Conservation (phyloP, 1,140 invertebrate species). For the Chironomus striatipennis region DNA sequence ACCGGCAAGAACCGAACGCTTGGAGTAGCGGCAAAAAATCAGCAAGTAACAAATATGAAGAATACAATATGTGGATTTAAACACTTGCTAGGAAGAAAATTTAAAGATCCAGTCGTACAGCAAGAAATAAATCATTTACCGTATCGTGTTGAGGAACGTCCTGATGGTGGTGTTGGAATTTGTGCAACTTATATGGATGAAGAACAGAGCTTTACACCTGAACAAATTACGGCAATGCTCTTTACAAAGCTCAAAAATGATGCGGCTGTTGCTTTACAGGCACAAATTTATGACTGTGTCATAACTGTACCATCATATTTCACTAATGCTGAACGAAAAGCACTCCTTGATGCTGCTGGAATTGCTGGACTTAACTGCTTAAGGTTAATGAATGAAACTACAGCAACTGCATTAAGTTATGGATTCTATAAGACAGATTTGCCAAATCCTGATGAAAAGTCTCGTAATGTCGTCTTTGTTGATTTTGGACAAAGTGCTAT, state of each 20-base stretch:
- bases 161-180: conserved; percentile 68
- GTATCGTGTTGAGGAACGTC: conserved; percentile 59
- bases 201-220: conserved; percentile 78
- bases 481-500: conserved; percentile 83
- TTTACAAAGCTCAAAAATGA: conserved; percentile 94
- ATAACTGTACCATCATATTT: conserved; percentile 93
- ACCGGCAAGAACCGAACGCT: conserved; percentile 84
- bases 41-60: conserved; percentile 93
- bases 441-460: conserved; percentile 74
- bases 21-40: conserved; percentile 94
- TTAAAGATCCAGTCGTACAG: conserved; percentile 77
- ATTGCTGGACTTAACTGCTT: conserved; percentile 87
- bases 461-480: conserved; percentile 84
- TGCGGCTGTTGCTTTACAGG: conserved; percentile 75
- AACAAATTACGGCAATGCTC: conserved; percentile 94
- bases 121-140: conserved; percentile 68
- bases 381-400: conserved; percentile 92
- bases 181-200: conserved; percentile 82
- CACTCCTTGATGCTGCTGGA: conserved; percentile 79
- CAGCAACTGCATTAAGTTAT: conserved; percentile 89
- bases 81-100: conserved; percentile 78
- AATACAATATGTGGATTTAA: conserved; percentile 95
- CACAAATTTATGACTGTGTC: conserved; percentile 93
- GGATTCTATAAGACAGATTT: conserved; percentile 97
- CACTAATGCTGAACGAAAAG: conserved; percentile 87